Evolutionary conservation across 2,113 vertebrate species (phyloP).

Genomic region (Strigops habroptila): DNA sequence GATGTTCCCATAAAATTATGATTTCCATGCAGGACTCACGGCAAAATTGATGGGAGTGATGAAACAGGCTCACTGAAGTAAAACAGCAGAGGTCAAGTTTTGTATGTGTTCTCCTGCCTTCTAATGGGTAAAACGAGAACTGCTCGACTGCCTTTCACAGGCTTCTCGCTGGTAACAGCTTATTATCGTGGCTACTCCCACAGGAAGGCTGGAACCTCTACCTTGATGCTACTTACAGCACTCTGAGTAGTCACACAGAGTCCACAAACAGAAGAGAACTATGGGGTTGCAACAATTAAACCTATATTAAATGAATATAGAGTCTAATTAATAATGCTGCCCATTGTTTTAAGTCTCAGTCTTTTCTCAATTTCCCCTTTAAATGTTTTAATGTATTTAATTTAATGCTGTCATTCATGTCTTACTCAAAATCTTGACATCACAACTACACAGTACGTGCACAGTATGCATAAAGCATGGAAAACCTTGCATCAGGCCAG

Average conservation of each 20-base stretch:
- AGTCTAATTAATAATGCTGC: background rate
- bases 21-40: background rate
- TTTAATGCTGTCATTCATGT: background rate
- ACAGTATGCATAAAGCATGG: background rate
- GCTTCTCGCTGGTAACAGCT: background rate
- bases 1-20: background rate
- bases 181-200: background rate
- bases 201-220: background rate
- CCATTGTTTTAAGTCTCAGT: background rate
- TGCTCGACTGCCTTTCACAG: background rate
- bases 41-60: background rate
- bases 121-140: slow-evolving; percentile 7
- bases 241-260: fast-evolving
- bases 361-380: background rate
- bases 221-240: background rate
- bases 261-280: background rate
- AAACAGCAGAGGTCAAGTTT: background rate
- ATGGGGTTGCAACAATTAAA: background rate
- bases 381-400: background rate
- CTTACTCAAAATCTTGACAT: background rate
- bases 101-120: slow-evolving; percentile 38
- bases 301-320: background rate
- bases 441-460: background rate
- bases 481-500: background rate
- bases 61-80: background rate